Evolutionary conservation across 1,140 invertebrate genomes (phyloP).

Genomic region (Bombus balteatus): DNA sequence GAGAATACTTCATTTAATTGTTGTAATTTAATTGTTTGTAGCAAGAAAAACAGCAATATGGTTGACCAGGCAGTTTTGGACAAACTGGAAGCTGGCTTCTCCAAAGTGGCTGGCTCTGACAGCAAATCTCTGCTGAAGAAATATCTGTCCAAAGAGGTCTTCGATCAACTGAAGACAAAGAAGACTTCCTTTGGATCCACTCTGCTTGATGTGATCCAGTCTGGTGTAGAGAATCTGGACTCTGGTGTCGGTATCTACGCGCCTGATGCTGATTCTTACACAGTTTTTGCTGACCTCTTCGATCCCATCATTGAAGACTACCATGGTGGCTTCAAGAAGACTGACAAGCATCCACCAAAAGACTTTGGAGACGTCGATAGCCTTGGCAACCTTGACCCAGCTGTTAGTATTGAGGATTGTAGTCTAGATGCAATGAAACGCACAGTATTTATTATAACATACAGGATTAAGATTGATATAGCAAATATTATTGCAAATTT

Average conservation of each 20-base stretch:
- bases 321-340: constrained; percentile 96
- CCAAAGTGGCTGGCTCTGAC: constrained; percentile 93
- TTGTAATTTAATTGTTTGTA: constrained; percentile 73
- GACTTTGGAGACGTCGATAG: constrained; percentile 96
- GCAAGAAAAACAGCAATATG: constrained; percentile 88
- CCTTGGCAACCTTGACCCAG: constrained; percentile 95
- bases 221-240: constrained; percentile 94
- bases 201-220: constrained; percentile 95
- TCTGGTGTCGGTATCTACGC: constrained; percentile 98
- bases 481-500: neutral
- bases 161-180: constrained; percentile 94
- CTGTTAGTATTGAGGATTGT: constrained; percentile 80
- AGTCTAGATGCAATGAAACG: neutral
- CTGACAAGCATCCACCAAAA: constrained; percentile 94
- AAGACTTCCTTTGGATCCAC: constrained; percentile 96
- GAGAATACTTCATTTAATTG: neutral
- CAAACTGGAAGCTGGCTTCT: constrained; percentile 94
- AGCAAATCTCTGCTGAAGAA: constrained; percentile 98
- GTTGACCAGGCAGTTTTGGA: constrained; percentile 93
- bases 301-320: constrained; percentile 99
- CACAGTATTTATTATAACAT: neutral
- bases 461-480: neutral
- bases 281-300: constrained; percentile 94
- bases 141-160: constrained; percentile 94
- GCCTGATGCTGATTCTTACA: constrained; percentile 96